Conservation (phyloP, 2,888 invertebrate genomes). For the Lepidocyrtinus sp. region DNA sequence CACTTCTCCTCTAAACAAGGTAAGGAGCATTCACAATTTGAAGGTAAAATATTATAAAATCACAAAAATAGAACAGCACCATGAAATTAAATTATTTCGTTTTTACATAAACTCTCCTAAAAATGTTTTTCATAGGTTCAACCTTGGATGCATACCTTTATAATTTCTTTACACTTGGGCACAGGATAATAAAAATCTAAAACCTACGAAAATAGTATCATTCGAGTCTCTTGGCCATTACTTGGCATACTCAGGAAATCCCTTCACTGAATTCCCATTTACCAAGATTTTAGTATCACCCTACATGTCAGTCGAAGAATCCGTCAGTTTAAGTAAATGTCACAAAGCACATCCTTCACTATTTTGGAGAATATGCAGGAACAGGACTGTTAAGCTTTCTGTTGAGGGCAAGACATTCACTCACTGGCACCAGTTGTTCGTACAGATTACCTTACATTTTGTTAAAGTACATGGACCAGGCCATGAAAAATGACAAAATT, state of each 20-base stretch:
- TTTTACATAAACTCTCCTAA: slow-evolving; percentile 5
- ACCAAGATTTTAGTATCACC: no score
- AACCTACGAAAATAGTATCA: neutral
- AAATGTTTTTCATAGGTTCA: no score
- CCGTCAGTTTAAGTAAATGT: no score
- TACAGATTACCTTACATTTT: no score
- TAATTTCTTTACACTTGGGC: slow-evolving; percentile 31
- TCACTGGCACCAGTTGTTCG: no score
- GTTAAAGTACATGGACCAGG: neutral
- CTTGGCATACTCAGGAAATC: slow-evolving; percentile 4
- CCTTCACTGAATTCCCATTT: neutral
- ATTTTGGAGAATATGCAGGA: no score
- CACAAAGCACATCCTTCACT: no score
- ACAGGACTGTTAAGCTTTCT: no score
- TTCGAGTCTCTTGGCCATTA: no score
- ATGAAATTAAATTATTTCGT: neutral
- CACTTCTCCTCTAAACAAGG: slow-evolving; percentile 1
- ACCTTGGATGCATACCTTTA: slow-evolving; percentile 26
- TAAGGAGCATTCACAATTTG: slow-evolving; percentile 25
- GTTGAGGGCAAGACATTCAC: no score
- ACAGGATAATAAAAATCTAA: neutral
- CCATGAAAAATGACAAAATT: slow-evolving; percentile 37
- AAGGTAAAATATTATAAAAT: slow-evolving; percentile 11
- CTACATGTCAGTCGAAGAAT: no score
- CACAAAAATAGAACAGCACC: slow-evolving; percentile 30